phyloP scores from a whole-genome alignment of 2,113 vertebrate genomes.

The Silurus glanis region DNA sequence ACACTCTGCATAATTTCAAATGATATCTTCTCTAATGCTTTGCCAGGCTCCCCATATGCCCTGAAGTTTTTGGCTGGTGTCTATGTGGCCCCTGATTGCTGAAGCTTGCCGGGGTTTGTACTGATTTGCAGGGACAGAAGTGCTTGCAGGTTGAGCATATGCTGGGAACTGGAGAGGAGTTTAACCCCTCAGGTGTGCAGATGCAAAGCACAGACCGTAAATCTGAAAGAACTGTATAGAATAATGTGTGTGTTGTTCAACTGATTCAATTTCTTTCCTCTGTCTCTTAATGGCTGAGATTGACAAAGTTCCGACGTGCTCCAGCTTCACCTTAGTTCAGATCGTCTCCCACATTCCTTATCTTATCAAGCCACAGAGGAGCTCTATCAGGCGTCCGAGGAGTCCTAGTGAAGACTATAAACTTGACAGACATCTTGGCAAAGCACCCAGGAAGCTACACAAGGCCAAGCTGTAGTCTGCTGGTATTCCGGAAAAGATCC shows the following conservation, averaged over 20 bases:
- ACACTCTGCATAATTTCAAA: slow-evolving; percentile 1
- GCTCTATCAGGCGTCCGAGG: neutral
- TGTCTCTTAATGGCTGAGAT: neutral
- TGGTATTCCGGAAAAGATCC: neutral
- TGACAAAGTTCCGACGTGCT: neutral
- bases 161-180: slow-evolving; percentile 24
- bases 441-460: neutral
- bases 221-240: neutral
- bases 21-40: neutral
- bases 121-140: slow-evolving; percentile 15
- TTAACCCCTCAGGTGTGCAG: neutral
- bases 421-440: slow-evolving; percentile 1
- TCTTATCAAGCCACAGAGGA: slow-evolving; percentile 8
- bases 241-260: neutral
- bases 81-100: neutral
- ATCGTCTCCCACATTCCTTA: neutral
- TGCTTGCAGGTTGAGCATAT: slow-evolving; percentile 22
- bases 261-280: neutral
- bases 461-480: neutral
- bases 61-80: neutral
- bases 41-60: neutral
- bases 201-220: neutral
- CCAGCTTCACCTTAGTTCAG: neutral
- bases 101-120: neutral
- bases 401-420: neutral